Conservation (phyloP, 2,888 invertebrate species). For the Herminia tarsipennalis region DNA sequence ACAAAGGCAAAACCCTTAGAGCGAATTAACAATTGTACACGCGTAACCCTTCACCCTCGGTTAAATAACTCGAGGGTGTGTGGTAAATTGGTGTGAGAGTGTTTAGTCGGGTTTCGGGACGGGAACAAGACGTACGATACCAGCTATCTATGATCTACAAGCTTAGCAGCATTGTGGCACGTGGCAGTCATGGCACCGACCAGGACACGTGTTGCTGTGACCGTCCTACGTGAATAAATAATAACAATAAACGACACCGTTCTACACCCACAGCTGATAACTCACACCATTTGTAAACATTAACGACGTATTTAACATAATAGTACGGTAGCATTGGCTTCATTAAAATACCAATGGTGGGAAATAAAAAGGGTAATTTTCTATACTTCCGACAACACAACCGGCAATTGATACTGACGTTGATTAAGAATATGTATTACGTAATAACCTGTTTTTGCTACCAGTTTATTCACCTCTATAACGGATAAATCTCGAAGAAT, state of each 20-base stretch:
- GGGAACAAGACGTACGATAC: slow-evolving; percentile 32
- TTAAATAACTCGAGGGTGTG: slow-evolving; percentile 56
- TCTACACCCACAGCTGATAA: slow-evolving; percentile 52
- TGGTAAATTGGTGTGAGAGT: slow-evolving; percentile 55
- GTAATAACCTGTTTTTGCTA: slow-evolving; percentile 2
- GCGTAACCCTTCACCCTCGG: slow-evolving; percentile 50
- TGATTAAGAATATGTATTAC: slow-evolving; percentile 8
- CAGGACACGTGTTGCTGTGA: slow-evolving; percentile 57
- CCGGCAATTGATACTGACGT: slow-evolving; percentile 4
- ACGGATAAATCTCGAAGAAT: slow-evolving; percentile 7
- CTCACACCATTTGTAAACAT: slow-evolving; percentile 56
- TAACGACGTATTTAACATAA: slow-evolving; percentile 50
- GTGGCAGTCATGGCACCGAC: slow-evolving; percentile 51
- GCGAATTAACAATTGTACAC: slow-evolving; percentile 45
- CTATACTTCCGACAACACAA: slow-evolving; percentile 2
- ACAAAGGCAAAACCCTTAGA: slow-evolving; percentile 23
- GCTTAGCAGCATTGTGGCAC: slow-evolving; percentile 49
- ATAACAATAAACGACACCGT: slow-evolving; percentile 54
- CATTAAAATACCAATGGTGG: slow-evolving; percentile 34
- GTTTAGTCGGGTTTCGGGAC: slow-evolving; percentile 42
- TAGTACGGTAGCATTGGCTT: slow-evolving; percentile 22
- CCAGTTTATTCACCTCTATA: slow-evolving; percentile 6
- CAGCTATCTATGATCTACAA: slow-evolving; percentile 33
- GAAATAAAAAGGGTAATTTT: slow-evolving; percentile 18
- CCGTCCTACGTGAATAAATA: slow-evolving; percentile 61